Percentiles rank a stretch among this genome's conserved stretches.
phyloP scores from a whole-genome alignment of 2,888 invertebrate species.

The Dichetophora obliterata region DNA sequence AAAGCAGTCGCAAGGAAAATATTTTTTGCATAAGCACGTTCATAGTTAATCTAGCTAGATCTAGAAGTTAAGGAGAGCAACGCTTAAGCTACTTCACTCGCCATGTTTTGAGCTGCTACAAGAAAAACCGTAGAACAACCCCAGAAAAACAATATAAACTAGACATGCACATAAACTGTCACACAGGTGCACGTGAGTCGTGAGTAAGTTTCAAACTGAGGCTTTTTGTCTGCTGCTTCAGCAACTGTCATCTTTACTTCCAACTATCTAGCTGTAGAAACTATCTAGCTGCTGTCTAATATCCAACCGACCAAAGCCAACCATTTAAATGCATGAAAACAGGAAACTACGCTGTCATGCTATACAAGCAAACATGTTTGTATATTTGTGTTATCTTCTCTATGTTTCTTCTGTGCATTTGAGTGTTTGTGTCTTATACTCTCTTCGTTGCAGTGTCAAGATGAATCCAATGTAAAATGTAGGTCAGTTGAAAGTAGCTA shows the following conservation, averaged over 20 bases:
- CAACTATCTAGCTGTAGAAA: too few species aligned
- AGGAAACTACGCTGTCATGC: background rate
- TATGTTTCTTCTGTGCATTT: background rate
- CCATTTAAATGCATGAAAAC: constrained; percentile 15
- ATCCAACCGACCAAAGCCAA: too few species aligned
- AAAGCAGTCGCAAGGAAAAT: background rate
- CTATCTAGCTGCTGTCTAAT: too few species aligned
- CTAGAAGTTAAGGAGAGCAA: too few species aligned
- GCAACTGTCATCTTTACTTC: too few species aligned
- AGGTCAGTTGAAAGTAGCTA: constrained; percentile 28
- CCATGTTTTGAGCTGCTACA: too few species aligned
- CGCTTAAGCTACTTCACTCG: too few species aligned
- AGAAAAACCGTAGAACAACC: background rate
- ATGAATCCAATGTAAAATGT: constrained; percentile 8
- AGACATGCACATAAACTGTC: too few species aligned
- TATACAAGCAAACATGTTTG: background rate
- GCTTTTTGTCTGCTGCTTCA: too few species aligned
- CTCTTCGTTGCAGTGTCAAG: constrained; percentile 5
- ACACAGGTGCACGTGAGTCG: too few species aligned
- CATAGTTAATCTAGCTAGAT: background rate
- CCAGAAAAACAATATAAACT: background rate
- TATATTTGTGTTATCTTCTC: background rate
- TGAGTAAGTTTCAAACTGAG: too few species aligned
- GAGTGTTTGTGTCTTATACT: background rate
- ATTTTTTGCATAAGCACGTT: background rate